Conservation (phyloP, 1,140 invertebrate genomes). For the Zophobas atratus region DNA sequence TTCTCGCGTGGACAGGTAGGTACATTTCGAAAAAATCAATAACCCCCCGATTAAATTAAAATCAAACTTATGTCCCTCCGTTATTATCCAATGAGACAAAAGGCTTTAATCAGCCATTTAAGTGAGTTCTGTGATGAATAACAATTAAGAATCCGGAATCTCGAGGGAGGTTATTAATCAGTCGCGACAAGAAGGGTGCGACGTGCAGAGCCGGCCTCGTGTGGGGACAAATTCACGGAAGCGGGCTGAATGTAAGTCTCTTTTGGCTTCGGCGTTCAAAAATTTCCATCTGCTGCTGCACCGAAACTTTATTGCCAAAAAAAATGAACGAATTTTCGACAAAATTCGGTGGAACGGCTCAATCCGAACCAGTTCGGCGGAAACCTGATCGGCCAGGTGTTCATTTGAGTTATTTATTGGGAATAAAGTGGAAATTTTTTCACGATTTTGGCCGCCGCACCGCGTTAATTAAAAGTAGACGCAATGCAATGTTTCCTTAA, state of each 20-base stretch:
- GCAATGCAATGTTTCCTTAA: too few relatives aligned
- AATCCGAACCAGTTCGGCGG: neutral
- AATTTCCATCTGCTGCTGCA: too few relatives aligned
- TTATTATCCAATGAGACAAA: conserved; percentile 37
- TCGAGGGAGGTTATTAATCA: conserved; percentile 41
- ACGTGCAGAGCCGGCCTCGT: neutral
- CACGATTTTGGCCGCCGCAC: too few relatives aligned
- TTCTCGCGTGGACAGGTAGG: conserved; percentile 4
- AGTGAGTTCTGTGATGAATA: conserved; percentile 37
- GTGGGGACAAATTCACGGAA: neutral
- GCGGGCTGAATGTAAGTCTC: too few relatives aligned
- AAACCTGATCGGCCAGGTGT: too few relatives aligned
- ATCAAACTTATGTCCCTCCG: conserved; percentile 32
- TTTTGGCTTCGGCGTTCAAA: too few relatives aligned
- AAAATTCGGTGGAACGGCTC: neutral
- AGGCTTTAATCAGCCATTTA: conserved; percentile 39
- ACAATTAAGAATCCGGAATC: conserved; percentile 40
- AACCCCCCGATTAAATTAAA: conserved; percentile 35
- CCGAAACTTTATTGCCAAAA: too few relatives aligned
- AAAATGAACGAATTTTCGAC: neutral
- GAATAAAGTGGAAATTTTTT: too few relatives aligned
- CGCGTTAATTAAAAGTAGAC: too few relatives aligned
- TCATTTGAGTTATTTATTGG: too few relatives aligned
- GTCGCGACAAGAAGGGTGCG: neutral
- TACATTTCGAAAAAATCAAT: conserved; percentile 18